Evolutionary conservation across 2,797 vertebrate species (phyloP), one percentile per base, ranked within the genome.

Genomic region (Rousettus madagascariensis): DNA sequence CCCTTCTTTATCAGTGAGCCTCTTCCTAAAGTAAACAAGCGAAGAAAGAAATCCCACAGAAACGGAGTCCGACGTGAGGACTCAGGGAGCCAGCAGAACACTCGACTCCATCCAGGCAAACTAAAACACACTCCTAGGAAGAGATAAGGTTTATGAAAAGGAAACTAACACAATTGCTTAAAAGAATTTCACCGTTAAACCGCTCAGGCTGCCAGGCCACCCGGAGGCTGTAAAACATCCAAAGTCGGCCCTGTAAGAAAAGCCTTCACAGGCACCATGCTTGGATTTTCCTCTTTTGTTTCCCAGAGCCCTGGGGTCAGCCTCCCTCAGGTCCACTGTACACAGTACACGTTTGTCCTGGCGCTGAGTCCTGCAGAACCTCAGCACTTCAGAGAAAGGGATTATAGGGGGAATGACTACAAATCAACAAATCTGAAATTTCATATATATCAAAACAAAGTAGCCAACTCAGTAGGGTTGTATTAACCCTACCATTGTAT

Each of bases 1-100:
- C 57, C 41, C 36, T 79, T 78, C 43, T 91, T 97, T 96, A 96
- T 95, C 96, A 92, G 88, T 5, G 12, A 86, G 68, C 69, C 82
- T 95, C 89, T 97, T 97, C 88, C 92, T 92, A 83, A 96, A 97
- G 53, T 85, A 97, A 97, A 96, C 82, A 97, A 97, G 86, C 80
- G 84, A 95, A 96, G 83, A 95, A 96, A 95, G 77, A 96, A 97
- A 97, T 97, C 91, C 92, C 97, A 97, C 78, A 97, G 96, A 96
- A 97, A 96, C 91, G 20, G 53, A 90, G 93, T 68, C 30, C 2
- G 15, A 94, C 63, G n/a, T 95, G 92, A 96, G 95, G 77, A 90
- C 92, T 95, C 68, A 61, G 66, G 80, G 82, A 95, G 91, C 75
- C 57, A 8, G 46, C 49, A 61, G 94, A 97, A 78, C 46, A 69